Evolutionary conservation across 2,113 vertebrate species (phyloP).

Genomic region (Aphelocoma coerulescens): DNA sequence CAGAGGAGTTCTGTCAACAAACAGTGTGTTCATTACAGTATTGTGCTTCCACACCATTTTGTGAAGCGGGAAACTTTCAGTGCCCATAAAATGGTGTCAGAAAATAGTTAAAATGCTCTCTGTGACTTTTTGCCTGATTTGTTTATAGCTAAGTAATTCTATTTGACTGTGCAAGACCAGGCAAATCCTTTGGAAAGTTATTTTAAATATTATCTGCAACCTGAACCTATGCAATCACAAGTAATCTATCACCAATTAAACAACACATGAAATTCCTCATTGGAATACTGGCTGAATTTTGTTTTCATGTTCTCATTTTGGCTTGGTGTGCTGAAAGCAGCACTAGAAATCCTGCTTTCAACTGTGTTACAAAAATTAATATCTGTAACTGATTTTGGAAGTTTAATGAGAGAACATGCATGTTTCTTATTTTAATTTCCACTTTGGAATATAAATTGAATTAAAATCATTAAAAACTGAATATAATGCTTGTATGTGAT

Average conservation of each 20-base stretch:
- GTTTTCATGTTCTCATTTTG: not conserved
- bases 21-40: not conserved
- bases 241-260: not conserved
- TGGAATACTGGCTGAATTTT: not conserved
- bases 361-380: not conserved
- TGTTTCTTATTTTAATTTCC: not conserved
- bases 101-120: not conserved
- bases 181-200: not conserved
- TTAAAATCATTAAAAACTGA: not conserved
- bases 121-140: not conserved
- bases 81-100: not conserved
- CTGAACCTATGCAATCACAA: not conserved
- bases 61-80: not conserved
- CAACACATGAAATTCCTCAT: not conserved
- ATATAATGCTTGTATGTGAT: not conserved
- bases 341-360: not conserved
- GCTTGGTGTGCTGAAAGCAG: not conserved
- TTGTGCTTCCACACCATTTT: not conserved
- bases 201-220: not conserved
- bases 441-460: not conserved
- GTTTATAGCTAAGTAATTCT: not conserved
- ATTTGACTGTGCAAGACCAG: not conserved
- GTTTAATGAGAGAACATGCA: not conserved
- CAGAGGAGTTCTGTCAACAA: not conserved
- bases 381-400: not conserved